Evolutionary conservation across 2,888 invertebrate genomes (phyloP).

Genomic region (Pinctada fucata): DNA sequence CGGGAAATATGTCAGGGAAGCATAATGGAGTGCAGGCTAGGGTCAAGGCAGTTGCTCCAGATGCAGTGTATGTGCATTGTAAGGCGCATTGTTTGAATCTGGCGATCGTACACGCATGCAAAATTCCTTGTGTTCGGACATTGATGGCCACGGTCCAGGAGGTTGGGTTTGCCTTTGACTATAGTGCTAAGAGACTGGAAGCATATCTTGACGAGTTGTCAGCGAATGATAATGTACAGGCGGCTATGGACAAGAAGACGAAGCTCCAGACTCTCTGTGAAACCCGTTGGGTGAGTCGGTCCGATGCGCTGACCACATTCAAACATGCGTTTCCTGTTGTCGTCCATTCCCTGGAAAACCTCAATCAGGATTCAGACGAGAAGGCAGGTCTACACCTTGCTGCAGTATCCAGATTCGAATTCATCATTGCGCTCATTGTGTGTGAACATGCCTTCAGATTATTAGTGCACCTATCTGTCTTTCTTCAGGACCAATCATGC

Average conservation of each 20-base stretch:
- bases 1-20: conserved; percentile 34
- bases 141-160: conserved; percentile 35
- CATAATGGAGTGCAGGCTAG: conserved; percentile 9
- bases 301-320: conserved; percentile 35
- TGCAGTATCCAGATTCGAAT: conserved; percentile 26
- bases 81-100: conserved; percentile 24
- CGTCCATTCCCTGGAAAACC: conserved; percentile 26
- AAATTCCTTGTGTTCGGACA: background rate
- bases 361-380: conserved; percentile 4
- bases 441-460: conserved; percentile 32
- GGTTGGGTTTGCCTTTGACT: conserved; percentile 39
- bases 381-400: conserved; percentile 11
- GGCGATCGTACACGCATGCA: conserved; percentile 2
- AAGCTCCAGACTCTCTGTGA: conserved; percentile 34
- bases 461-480: conserved; percentile 22
- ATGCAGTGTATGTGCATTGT: conserved; percentile 9
- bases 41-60: conserved; percentile 3
- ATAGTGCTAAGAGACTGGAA: conserved; percentile 37
- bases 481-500: conserved; percentile 26
- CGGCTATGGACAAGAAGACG: conserved; percentile 33
- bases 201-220: conserved; percentile 32
- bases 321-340: conserved; percentile 38
- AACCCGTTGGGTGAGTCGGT: conserved; percentile 41
- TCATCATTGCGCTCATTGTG: conserved; percentile 28
- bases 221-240: conserved; percentile 24